These are phyloP conservation scores for Mesorhabditis belari DNA, from an alignment of 2,888 invertebrate species.

Conservation along the genomic window DNA sequence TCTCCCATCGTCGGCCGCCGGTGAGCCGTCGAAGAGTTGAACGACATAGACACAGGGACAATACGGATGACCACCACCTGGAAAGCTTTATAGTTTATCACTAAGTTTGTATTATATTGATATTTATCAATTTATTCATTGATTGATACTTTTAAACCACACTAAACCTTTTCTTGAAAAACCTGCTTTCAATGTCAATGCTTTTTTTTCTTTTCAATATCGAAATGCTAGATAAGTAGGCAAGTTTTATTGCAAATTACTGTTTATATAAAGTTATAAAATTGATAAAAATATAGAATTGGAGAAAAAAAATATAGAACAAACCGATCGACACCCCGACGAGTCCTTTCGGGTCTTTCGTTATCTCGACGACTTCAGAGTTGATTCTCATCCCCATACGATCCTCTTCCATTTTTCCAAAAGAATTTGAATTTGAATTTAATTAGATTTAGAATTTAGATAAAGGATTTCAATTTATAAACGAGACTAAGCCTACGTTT, in stretches of 20 bases:
- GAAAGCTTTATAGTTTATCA: neutral
- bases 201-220: too few relatives aligned
- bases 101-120: neutral
- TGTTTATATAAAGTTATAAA: neutral
- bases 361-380: constrained; percentile 63
- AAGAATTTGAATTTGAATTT: neutral
- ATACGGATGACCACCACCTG: constrained; percentile 82
- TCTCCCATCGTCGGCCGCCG: constrained; percentile 84
- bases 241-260: neutral
- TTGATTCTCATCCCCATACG: constrained; percentile 30
- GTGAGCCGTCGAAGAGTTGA: constrained; percentile 89
- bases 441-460: too few relatives aligned
- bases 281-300: neutral
- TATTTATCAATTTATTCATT: neutral
- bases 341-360: constrained; percentile 80
- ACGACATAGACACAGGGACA: constrained; percentile 97
- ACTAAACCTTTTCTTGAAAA: too few relatives aligned
- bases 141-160: too few relatives aligned
- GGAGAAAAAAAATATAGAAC: neutral
- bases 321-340: constrained; percentile 97
- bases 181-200: too few relatives aligned
- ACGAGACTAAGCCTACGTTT: too few relatives aligned
- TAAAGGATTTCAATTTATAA: too few relatives aligned
- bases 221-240: neutral
- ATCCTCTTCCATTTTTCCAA: constrained; percentile 26